These are phyloP conservation scores for Echinarachnius parma DNA, from an alignment of 53 echinoderm and acorn worm species.

Conservation along the genomic window DNA sequence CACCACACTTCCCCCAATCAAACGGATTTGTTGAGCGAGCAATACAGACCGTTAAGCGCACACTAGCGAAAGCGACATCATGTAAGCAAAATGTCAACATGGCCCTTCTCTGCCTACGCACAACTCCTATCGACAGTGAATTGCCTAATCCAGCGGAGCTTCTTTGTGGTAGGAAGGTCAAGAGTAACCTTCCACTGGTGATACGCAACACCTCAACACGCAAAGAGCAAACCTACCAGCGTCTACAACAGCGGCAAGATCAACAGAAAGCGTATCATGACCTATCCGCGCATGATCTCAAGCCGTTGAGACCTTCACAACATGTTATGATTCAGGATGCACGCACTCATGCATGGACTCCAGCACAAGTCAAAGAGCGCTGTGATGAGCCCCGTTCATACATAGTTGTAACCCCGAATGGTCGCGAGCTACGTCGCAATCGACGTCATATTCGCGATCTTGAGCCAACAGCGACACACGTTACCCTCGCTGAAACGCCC, in stretches of 20 bases:
- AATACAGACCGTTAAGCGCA: slow-evolving; percentile 60
- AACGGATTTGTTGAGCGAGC: slow-evolving; percentile 62
- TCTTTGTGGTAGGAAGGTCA: slow-evolving; percentile 37
- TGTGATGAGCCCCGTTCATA: slow-evolving; percentile 61
- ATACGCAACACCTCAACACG: slow-evolving; percentile 22
- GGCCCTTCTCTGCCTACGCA: slow-evolving; percentile 48
- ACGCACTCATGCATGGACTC: slow-evolving; percentile 42
- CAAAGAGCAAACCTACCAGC: slow-evolving; percentile 20
- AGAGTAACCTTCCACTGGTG: slow-evolving; percentile 27
- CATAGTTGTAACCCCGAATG: slow-evolving; percentile 38
- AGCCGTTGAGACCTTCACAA: slow-evolving; percentile 34
- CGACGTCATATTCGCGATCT: slow-evolving; percentile 47
- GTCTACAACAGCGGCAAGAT: slow-evolving; percentile 37
- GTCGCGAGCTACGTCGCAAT: slow-evolving; percentile 50
- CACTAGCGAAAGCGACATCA: slow-evolving; percentile 49
- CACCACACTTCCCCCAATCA: slow-evolving; percentile 60
- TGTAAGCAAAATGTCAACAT: slow-evolving; percentile 29
- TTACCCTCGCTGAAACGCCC: slow-evolving; percentile 9
- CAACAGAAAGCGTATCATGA: slow-evolving; percentile 46
- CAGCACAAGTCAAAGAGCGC: slow-evolving; percentile 30
- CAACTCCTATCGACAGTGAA: slow-evolving; percentile 53
- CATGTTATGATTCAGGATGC: slow-evolving; percentile 49
- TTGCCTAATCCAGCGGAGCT: slow-evolving; percentile 55
- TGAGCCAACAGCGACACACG: slow-evolving; percentile 7
- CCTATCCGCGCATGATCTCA: slow-evolving; percentile 39